phyloP scores from a whole-genome alignment of 2,113 vertebrate species.

The Carettochelys insculpta region DNA sequence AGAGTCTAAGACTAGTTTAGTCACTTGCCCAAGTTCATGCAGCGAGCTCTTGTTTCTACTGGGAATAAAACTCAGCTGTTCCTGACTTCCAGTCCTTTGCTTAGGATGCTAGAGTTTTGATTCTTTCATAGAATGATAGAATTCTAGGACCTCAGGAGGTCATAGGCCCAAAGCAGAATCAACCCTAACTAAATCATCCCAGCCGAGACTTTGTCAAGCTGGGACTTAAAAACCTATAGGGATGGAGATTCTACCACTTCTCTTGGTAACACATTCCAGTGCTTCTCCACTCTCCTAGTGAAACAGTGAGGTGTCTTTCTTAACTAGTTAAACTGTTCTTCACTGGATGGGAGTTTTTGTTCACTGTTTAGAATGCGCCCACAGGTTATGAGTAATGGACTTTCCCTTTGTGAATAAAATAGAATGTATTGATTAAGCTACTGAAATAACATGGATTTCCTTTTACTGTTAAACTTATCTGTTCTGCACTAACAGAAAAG shows the following conservation, averaged over 20 bases:
- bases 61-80: constrained; percentile 41
- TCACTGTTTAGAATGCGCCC: constrained; percentile 25
- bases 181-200: too few species aligned
- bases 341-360: constrained; percentile 4
- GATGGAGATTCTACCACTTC: too few species aligned
- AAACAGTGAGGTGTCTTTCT: too few species aligned
- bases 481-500: not conserved
- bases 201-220: too few species aligned
- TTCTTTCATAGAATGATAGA: too few species aligned
- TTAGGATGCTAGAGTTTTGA: constrained; percentile 19
- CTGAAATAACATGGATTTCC: constrained; percentile 21
- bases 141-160: too few species aligned
- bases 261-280: too few species aligned
- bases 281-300: too few species aligned
- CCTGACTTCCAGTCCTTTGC: constrained; percentile 35
- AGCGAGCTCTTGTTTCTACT: constrained; percentile 45
- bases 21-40: constrained; percentile 34
- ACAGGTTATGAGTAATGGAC: constrained; percentile 5
- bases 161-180: too few species aligned
- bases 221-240: too few species aligned
- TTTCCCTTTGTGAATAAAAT: not conserved
- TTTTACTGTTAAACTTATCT: not conserved
- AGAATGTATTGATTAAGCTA: constrained; percentile 23
- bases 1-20: constrained; percentile 29
- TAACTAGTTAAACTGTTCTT: constrained; percentile 34